phyloP scores from a whole-genome alignment of 2,113 vertebrate genomes.

The Cyanoderma ruficeps region DNA sequence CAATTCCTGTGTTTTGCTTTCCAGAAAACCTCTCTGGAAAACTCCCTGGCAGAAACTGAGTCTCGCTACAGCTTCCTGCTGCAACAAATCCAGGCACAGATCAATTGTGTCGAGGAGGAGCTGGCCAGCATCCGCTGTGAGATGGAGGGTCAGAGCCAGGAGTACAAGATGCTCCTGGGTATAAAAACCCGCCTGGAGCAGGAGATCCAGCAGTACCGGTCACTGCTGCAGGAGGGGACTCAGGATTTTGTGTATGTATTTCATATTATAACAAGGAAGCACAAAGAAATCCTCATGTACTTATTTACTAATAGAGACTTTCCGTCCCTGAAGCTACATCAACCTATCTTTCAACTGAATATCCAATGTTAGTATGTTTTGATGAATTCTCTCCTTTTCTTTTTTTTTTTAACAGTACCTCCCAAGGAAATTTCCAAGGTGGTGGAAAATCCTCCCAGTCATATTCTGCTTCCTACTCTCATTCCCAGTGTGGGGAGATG shows the following conservation, averaged over 20 bases:
- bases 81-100: constrained; percentile 71
- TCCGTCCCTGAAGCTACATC: not conserved
- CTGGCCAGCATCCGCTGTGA: constrained; percentile 73
- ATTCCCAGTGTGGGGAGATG: not conserved
- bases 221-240: constrained; percentile 46
- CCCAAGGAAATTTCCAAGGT: constrained; percentile 32
- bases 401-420: not conserved
- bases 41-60: constrained; percentile 80
- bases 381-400: not conserved
- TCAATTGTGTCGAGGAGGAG: constrained; percentile 75
- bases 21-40: constrained; percentile 78
- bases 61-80: constrained; percentile 75
- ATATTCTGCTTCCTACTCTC: constrained; percentile 31
- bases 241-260: constrained; percentile 8
- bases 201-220: constrained; percentile 88
- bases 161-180: constrained; percentile 69
- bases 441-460: constrained; percentile 43
- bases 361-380: rapidly evolving
- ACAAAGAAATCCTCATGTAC: not conserved
- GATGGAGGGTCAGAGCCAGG: constrained; percentile 78
- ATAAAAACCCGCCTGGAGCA: constrained; percentile 73
- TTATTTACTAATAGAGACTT: not conserved
- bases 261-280: not conserved
- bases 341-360: not conserved
- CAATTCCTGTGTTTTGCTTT: not conserved